Conservation (phyloP, 2,888 invertebrate genomes). For the Lordiphosa fenestrarum region DNA sequence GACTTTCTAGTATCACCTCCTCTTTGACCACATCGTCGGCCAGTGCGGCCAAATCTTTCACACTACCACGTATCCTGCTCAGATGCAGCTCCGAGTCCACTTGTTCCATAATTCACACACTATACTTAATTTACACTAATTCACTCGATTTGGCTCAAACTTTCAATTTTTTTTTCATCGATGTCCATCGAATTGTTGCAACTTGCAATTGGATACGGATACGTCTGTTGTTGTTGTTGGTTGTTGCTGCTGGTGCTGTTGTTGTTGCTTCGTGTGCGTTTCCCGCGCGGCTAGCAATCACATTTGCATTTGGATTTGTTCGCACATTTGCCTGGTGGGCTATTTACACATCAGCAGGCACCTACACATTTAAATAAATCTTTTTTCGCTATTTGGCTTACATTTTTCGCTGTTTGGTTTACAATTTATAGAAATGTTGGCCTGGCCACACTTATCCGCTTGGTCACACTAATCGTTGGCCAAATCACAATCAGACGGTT, state of each 20-base stretch:
- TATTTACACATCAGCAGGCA: conserved; percentile 43
- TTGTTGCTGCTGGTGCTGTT: conserved; percentile 40
- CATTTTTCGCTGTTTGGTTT: conserved; percentile 8
- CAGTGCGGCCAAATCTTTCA: conserved; percentile 72
- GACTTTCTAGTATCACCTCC: conserved; percentile 76
- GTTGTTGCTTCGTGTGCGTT: conserved; percentile 43
- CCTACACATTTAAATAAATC: conserved; percentile 1
- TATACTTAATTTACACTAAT: conserved; percentile 41
- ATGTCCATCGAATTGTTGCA: conserved; percentile 64
- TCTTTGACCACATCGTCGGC: conserved; percentile 77
- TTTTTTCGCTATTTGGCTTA: too few relatives aligned
- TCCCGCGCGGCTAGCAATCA: conserved; percentile 54
- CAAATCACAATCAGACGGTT: too few relatives aligned
- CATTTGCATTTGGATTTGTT: conserved; percentile 37
- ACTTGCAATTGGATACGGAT: conserved; percentile 54
- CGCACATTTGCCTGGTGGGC: conserved; percentile 41
- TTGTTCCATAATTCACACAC: conserved; percentile 73
- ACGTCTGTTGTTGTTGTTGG: conserved; percentile 31
- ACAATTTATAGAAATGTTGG: conserved; percentile 44
- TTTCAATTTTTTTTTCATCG: conserved; percentile 31
- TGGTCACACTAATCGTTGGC: too few relatives aligned
- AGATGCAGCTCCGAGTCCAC: conserved; percentile 77
- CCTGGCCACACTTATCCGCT: too few relatives aligned
- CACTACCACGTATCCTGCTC: conserved; percentile 75
- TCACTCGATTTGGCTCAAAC: conserved; percentile 46